These are phyloP conservation scores for Panopea generosa DNA, from an alignment of 2,888 invertebrate species.

Conservation along the genomic window DNA sequence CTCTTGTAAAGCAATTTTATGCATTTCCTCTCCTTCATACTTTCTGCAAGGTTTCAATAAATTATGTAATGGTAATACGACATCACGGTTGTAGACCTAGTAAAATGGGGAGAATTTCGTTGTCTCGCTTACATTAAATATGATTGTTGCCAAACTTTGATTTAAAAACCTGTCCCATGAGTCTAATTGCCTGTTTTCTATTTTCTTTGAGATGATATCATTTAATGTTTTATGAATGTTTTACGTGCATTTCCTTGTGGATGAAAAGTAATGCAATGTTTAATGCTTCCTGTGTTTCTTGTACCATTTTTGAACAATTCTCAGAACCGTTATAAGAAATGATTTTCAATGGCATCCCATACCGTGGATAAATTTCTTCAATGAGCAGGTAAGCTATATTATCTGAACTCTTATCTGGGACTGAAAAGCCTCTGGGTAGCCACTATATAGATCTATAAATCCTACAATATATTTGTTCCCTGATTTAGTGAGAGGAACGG, in stretches of 20 bases:
- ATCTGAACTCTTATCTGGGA: constrained; percentile 36
- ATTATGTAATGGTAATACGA: constrained; percentile 44
- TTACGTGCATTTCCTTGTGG: constrained; percentile 40
- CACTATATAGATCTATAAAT: constrained; percentile 30
- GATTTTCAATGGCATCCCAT: constrained; percentile 15
- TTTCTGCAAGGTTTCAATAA: too few relatives aligned
- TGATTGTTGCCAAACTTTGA: constrained; percentile 51
- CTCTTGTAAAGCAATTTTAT: too few relatives aligned
- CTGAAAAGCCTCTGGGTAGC: constrained; percentile 45
- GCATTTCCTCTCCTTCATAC: too few relatives aligned
- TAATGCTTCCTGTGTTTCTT: constrained; percentile 19
- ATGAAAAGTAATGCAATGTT: constrained; percentile 49
- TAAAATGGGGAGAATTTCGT: constrained; percentile 39
- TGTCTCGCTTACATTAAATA: constrained; percentile 31
- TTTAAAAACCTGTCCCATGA: constrained; percentile 49
- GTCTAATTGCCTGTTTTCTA: constrained; percentile 11
- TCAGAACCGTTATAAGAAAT: constrained; percentile 39
- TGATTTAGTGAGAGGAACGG: constrained; percentile 38
- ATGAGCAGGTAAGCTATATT: constrained; percentile 26
- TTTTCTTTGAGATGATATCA: constrained; percentile 32
- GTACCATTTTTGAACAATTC: constrained; percentile 23
- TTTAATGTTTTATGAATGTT: constrained; percentile 39
- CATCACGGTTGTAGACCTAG: constrained; percentile 44
- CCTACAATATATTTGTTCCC: constrained; percentile 38
- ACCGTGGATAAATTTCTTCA: constrained; percentile 9